Evolutionary conservation across 2,888 invertebrate genomes (phyloP).

Genomic region (Perdita meconis): DNA sequence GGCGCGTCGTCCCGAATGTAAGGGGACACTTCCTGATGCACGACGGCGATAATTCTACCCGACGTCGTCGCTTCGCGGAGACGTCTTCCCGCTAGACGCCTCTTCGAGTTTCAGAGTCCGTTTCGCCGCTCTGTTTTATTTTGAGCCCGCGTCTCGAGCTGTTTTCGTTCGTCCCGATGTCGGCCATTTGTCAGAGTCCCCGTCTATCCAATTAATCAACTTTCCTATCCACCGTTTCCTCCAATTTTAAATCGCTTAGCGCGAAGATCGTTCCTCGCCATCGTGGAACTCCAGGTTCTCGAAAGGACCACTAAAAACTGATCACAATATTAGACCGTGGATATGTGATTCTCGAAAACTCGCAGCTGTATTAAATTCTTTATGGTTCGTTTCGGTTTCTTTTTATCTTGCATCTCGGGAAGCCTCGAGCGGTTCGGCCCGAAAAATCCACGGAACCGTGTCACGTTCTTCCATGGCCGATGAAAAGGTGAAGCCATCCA

Average conservation of each 20-base stretch:
- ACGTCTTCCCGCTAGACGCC: background rate
- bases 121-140: slow-evolving; percentile 11
- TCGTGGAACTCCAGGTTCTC: too few species aligned
- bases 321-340: too few species aligned
- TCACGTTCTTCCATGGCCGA: slow-evolving; percentile 1
- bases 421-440: slow-evolving; percentile 16
- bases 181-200: background rate
- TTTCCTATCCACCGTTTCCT: background rate
- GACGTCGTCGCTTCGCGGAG: slow-evolving; percentile 28
- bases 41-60: slow-evolving; percentile 47
- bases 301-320: too few species aligned
- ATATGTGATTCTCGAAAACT: too few species aligned
- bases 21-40: slow-evolving; percentile 54
- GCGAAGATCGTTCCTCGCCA: background rate
- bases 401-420: background rate
- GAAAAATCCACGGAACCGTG: slow-evolving; percentile 27
- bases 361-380: too few species aligned
- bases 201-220: background rate
- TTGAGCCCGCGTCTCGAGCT: background rate
- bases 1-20: slow-evolving; percentile 42
- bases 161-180: background rate
- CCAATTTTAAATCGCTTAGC: background rate
- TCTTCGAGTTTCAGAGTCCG: slow-evolving; percentile 42
- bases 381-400: too few species aligned
- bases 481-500: slow-evolving; percentile 49